These are phyloP conservation scores for Coilia nasus DNA, from an alignment of 2,797 vertebrate genomes.

Conservation along the genomic window DNA sequence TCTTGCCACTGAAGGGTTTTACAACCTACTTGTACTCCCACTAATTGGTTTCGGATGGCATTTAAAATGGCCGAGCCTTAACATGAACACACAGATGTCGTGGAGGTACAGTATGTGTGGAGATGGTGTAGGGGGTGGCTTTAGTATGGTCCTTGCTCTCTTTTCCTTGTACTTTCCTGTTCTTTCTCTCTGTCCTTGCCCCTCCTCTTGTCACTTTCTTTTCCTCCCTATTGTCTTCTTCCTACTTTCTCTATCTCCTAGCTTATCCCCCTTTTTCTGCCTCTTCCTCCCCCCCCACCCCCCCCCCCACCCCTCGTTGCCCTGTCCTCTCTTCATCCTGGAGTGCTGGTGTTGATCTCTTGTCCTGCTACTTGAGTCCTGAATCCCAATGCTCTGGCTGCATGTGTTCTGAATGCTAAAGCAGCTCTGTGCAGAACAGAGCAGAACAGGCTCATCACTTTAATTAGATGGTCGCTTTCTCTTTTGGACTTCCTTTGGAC, in stretches of 20 bases:
- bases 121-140: too few species aligned
- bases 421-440: slow-evolving; percentile 28
- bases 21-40: too few species aligned
- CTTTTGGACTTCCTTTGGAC: background rate
- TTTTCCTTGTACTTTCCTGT: background rate
- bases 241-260: background rate
- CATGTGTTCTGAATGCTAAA: slow-evolving; percentile 48
- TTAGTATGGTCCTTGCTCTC: too few species aligned
- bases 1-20: too few species aligned
- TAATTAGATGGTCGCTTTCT: slow-evolving; percentile 51
- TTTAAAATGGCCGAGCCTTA: too few species aligned
- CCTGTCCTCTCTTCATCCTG: background rate
- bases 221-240: background rate
- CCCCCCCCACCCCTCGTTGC: slow-evolving; percentile 3
- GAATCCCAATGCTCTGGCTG: slow-evolving; percentile 48
- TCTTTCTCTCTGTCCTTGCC: background rate
- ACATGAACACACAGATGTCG: too few species aligned
- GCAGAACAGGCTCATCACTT: slow-evolving; percentile 52
- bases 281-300: slow-evolving; percentile 23
- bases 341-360: slow-evolving; percentile 4
- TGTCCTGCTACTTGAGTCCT: slow-evolving; percentile 27
- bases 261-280: background rate
- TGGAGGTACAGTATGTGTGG: too few species aligned
- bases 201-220: background rate
- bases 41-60: too few species aligned